Evolutionary conservation across 2,888 invertebrate species (phyloP), one percentile per base, ranked within the genome.

Genomic region (Molorchus minor): DNA sequence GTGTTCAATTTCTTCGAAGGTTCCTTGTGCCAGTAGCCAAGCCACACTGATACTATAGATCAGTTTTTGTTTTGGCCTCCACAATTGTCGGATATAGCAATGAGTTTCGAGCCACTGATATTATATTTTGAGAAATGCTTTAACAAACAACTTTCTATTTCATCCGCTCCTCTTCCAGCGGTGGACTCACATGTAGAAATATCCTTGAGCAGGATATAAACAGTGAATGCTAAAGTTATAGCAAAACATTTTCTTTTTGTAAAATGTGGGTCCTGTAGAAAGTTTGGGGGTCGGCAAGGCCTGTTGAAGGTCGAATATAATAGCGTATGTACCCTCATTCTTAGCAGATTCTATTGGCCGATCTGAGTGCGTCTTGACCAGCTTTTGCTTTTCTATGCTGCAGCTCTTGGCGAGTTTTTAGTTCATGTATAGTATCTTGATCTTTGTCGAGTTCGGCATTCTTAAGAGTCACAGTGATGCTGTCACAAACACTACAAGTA

Each of bases 381-480:
- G 56, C 56, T 56, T 60, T 56, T 44, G 56, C 45, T 56, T 60
- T 60, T 46, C 60, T 52, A 7, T 56, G 52, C 40, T 60, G 60
- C 20, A 56, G 21, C 19, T 56, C 60, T 45, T 44, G 41, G 16
- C 51, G 46, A 30, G 13, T 41, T 29, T 45, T 56, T 17, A 53
- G 16, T 29, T 54, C 38, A 5, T 41, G 43, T 20, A 61, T 19
- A 30, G 13, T 7, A 3, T 41, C 46, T 33, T 56, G 38, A 38
- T 57, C 36, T 41, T 30, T 46, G 35, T 36, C 41, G 12, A 20
- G 25, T 30, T 40, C 20, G 10, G 52, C 43, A 13, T 57, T n/a
- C 41, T 57, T 61, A 15, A 52, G 35, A 13, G 51, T 8, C 12
- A 54, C 36, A 16, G 51, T 41, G 12, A 57, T 33, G 51, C 12